A percentile compares a stretch with the other conserved stretches of the same genome.
Conservation (phyloP, 2,888 invertebrate species). For the Aromia moschata region DNA sequence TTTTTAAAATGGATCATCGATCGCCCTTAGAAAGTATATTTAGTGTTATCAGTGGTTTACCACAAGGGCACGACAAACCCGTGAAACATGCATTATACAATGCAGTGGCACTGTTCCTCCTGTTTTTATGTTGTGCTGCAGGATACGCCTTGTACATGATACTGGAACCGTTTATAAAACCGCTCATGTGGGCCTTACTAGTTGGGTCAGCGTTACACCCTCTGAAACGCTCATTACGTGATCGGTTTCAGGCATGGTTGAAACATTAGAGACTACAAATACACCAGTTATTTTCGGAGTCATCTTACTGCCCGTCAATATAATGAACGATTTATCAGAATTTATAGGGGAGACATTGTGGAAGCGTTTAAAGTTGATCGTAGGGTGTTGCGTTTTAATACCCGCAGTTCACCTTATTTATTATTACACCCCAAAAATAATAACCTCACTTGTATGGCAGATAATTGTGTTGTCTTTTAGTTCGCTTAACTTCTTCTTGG, state of each 20-base stretch:
- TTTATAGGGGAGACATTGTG: constrained; percentile 76
- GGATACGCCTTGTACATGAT: constrained; percentile 84
- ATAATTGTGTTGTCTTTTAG: constrained; percentile 38
- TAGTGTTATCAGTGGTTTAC: constrained; percentile 73
- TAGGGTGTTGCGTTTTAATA: constrained; percentile 60
- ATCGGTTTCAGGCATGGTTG: constrained; percentile 83
- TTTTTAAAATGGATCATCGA: constrained; percentile 57
- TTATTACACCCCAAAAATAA: constrained; percentile 75
- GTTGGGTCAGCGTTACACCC: constrained; percentile 98
- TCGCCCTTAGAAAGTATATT: constrained; percentile 76
- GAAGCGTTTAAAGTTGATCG: constrained; percentile 72
- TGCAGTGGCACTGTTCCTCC: constrained; percentile 81
- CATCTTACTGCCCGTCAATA: constrained; percentile 76
- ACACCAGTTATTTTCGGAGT: constrained; percentile 71
- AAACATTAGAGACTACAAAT: constrained; percentile 71
- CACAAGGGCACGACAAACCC: constrained; percentile 86
- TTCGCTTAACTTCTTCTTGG: constrained; percentile 57
- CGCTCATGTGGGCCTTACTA: constrained; percentile 93
- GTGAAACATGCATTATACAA: constrained; percentile 92
- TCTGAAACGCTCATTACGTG: constrained; percentile 84
- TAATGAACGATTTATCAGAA: constrained; percentile 80
- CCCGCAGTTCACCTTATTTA: constrained; percentile 72
- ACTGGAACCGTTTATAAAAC: constrained; percentile 90
- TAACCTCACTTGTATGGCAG: constrained; percentile 70
- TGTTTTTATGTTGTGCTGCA: constrained; percentile 74